Evolutionary conservation across 2,113 vertebrate species (phyloP).

Genomic region (Rhabdomys dilectus): DNA sequence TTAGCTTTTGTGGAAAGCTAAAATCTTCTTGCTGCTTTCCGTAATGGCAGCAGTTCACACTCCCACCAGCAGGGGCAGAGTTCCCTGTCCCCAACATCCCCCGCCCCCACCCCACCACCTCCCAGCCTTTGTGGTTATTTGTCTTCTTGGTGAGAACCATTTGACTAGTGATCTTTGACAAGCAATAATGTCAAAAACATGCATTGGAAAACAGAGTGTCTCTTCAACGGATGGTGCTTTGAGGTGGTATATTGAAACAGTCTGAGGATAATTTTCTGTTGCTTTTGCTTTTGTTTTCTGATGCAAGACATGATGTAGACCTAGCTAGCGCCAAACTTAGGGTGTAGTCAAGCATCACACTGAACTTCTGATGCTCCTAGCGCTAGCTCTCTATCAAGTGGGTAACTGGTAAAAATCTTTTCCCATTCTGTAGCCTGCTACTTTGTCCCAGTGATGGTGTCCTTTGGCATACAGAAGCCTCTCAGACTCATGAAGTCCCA

Average conservation of each 20-base stretch:
- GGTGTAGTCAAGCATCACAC: neutral
- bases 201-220: neutral
- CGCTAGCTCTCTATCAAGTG: neutral
- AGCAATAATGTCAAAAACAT: neutral
- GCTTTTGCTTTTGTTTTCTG: neutral
- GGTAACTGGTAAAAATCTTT: neutral
- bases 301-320: neutral
- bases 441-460: neutral
- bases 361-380: neutral
- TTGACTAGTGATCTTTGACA: neutral
- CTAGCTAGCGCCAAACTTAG: neutral
- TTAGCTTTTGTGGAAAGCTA: neutral
- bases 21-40: no score
- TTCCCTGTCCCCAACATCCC: neutral
- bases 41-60: neutral
- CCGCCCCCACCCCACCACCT: no score
- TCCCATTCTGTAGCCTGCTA: neutral
- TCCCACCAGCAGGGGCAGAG: neutral
- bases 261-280: neutral
- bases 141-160: neutral
- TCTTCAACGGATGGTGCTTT: neutral
- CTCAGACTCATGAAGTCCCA: neutral
- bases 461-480: neutral
- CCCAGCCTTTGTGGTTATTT: neutral
- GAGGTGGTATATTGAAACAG: neutral